Evolutionary conservation across 2,797 vertebrate species (phyloP).

Genomic region (Xenops minutus): DNA sequence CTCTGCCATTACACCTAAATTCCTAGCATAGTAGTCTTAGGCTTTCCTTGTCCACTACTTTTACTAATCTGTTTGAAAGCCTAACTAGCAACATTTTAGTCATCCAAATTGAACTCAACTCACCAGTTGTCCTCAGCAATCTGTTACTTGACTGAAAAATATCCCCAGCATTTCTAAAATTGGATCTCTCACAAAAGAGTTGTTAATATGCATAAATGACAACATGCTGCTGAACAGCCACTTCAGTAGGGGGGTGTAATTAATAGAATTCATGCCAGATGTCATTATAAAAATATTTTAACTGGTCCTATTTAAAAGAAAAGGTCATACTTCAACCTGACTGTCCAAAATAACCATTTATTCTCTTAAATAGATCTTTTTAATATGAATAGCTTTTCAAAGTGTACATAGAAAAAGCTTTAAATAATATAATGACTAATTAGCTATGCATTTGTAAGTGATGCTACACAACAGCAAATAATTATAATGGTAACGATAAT

Average conservation of each 20-base stretch:
- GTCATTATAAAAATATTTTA: background rate
- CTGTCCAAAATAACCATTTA: background rate
- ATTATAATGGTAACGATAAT: background rate
- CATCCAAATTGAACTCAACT: background rate
- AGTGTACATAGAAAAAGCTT: background rate
- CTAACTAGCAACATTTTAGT: background rate
- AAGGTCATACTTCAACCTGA: background rate
- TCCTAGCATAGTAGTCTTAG: background rate
- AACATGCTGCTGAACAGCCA: background rate
- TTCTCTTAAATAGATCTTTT: background rate
- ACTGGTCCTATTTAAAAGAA: background rate
- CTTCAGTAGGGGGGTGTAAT: background rate
- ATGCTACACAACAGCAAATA: background rate
- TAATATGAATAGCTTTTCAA: background rate
- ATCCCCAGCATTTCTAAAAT: background rate
- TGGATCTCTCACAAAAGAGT: background rate
- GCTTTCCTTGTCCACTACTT: background rate
- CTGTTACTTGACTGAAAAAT: background rate
- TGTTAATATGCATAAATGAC: background rate
- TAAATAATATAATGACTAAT: background rate
- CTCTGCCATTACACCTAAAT: background rate
- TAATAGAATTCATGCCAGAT: background rate
- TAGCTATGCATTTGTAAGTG: background rate
- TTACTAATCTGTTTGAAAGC: background rate
- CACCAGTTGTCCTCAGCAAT: background rate